Evolutionary conservation across 2,888 invertebrate species (phyloP).

Genomic region (Branchellion lobata): DNA sequence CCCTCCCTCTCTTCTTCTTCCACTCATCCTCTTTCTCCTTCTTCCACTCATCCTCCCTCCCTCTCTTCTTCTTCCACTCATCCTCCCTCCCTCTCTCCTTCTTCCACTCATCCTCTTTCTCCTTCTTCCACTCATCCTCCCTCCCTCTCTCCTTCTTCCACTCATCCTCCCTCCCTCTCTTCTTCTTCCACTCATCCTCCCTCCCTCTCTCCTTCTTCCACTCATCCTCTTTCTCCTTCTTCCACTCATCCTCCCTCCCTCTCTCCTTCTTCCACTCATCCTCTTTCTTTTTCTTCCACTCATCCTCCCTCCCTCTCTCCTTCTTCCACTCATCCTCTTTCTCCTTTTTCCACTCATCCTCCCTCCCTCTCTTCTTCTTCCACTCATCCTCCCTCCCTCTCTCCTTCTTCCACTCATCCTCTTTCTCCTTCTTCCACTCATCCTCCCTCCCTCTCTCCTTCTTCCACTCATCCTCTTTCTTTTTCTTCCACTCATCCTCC

Average conservation of each 20-base stretch:
- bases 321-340: background rate
- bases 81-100: slow-evolving; percentile 15
- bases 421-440: no score
- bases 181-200: background rate
- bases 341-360: no score
- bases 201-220: background rate
- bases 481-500: no score
- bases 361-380: no score
- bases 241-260: background rate
- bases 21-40: background rate
- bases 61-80: background rate
- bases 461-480: no score
- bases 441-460: no score
- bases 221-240: no score
- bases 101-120: no score
- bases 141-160: slow-evolving; percentile 42
- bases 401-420: no score
- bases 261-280: no score
- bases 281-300: no score
- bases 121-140: background rate
- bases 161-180: slow-evolving; percentile 47
- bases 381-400: no score
- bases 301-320: background rate
- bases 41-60: background rate
- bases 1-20: background rate